Base-by-base conservation (phyloP, 1,140 invertebrate genomes). In the Listronotus bonariensis region DNA sequence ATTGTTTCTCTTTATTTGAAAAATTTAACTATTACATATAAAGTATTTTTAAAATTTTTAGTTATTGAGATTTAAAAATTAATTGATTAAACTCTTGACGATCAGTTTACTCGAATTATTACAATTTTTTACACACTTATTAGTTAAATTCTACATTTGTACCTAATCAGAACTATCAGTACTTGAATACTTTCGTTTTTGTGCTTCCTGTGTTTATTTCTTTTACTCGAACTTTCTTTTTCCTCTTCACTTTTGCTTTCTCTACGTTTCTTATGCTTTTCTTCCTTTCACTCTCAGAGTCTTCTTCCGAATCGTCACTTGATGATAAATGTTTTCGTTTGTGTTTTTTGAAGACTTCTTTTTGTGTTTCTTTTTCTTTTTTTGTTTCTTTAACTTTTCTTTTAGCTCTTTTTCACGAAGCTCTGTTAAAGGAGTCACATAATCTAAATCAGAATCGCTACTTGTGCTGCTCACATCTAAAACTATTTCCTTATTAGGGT, bases 391-490 rank as follows among this genome's bases (percentile, higher is more conserved):
- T 26, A 81, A 73, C 70, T 89, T 91, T 65, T 85, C 82, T 65
- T 83, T 82, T 6, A 94, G 75, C 77, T 95, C 92, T 56, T 88
- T 85, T 65, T 92, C 89, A 38, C 91, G 79, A 46, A 95, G 77
- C 63, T 87, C 87, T 31, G 91, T 92, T 14, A 95, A 77, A 10
- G 93, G 93, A 4, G 93, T 95, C 0, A 87, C 79, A 77, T 91
- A 92, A 60, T 95, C 88, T 59, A 92, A 86, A 58, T 92, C 91
- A 41, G 85, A 87, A 68, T 95, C 92, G 67, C 93, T 96, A 55
- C 94, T 97, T 12, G 96, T 98, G 72, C 93, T 96, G 72, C 93
- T 96, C 1, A 98, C 93, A 80, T 98, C 96, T 57, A 98, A 78
- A 1, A 97, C 89, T 68, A 97, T 92, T 76, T 97, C 95, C 77